Evolutionary conservation across 2,113 vertebrate species (phyloP), one percentile per base, ranked within the genome.

Genomic region (Symphodus melops): DNA sequence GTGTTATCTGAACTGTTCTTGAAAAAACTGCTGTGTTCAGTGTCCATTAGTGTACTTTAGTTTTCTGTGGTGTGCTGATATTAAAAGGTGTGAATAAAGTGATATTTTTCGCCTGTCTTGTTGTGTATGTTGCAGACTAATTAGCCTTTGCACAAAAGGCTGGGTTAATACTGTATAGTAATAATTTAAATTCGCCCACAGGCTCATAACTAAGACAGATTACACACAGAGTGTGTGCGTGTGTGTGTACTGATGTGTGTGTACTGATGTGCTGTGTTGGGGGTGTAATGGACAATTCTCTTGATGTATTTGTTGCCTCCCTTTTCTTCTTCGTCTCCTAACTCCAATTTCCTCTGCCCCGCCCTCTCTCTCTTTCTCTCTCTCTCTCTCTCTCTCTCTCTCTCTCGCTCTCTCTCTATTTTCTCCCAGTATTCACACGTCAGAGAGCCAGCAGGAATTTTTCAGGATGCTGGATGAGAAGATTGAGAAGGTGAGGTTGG

Each of bases 391-490:
- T 88, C 69, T 79, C 58, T 93, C 37, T 84, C 68, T 93, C 94
- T 81, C 93, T 81, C 63, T 81, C n/a, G n/a, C n/a, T n/a, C n/a
- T n/a, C n/a, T n/a, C n/a, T n/a, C n/a, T n/a, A n/a, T n/a, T 81
- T 78, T 94, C 25, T 77, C 78, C 80, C 93, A 99, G 97, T 91
- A 98, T 99, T 94, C 98, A 99, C 93, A 97, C 97, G 88, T 99
- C 98, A 69, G 98, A 99, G 95, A 99, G 98, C 95, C 98, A 99
- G 92, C 97, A 98, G 90, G 98, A 99, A 90, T 99, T 99, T 93
- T 99, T 99, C 95, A 95, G 96, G 92, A 97, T 99, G 97, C 94
- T 99, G 91, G 98, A 99, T 92, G 98, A 99, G 93, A 99, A 99
- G 93, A 99, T 99, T 81, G 97, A 98, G 94, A 98, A 97, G 97